phyloP scores from a whole-genome alignment of 2,797 vertebrate species.

The Salmo trutta region DNA sequence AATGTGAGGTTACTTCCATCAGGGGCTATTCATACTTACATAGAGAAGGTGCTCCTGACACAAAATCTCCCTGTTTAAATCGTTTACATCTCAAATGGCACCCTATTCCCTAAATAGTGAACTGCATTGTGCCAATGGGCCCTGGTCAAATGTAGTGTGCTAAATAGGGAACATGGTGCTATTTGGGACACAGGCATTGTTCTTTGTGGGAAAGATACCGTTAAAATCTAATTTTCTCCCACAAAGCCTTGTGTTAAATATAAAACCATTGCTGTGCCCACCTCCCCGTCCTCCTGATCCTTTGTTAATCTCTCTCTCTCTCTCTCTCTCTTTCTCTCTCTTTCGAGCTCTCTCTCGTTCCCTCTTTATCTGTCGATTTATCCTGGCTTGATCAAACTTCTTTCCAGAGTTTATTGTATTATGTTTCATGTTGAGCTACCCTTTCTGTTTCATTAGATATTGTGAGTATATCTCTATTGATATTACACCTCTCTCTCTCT shows the following conservation, averaged over 20 bases:
- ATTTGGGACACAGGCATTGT: neutral
- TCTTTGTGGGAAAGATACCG: slow-evolving; percentile 43
- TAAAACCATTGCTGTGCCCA: slow-evolving; percentile 8
- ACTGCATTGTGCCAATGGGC: neutral
- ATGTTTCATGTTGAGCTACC: slow-evolving; percentile 1
- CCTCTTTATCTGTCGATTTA: slow-evolving; percentile 6
- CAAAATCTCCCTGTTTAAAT: slow-evolving; percentile 27
- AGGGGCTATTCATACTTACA: slow-evolving; percentile 19
- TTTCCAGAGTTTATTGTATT: neutral
- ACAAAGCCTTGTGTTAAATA: slow-evolving; percentile 24
- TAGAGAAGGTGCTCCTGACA: slow-evolving; percentile 1
- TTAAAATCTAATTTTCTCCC: slow-evolving; percentile 38
- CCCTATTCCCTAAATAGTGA: neutral
- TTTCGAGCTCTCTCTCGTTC: neutral
- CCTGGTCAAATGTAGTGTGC: neutral
- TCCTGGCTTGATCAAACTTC: neutral
- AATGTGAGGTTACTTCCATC: slow-evolving; percentile 14
- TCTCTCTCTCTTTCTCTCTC: neutral
- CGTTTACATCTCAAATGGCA: neutral
- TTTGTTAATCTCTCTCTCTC: neutral
- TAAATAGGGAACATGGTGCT: neutral
- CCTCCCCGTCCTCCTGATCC: slow-evolving; percentile 1
- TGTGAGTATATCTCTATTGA: neutral
- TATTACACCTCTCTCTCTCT: neutral
- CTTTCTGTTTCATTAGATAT: neutral